These are phyloP conservation scores for Candoia aspera DNA, from an alignment of 2,113 vertebrate genomes.

Conservation along the genomic window DNA sequence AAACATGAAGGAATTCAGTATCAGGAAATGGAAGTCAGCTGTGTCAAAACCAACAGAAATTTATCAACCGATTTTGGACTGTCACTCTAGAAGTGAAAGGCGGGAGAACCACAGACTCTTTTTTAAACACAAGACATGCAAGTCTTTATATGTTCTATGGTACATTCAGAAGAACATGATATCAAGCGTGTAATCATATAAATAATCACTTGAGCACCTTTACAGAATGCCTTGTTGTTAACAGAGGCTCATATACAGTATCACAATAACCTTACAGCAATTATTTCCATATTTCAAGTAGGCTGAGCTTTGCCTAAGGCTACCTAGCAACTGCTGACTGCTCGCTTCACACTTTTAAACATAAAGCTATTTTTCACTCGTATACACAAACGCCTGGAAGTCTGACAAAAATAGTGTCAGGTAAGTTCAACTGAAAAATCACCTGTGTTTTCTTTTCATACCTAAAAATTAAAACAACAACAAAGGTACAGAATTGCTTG, in stretches of 20 bases:
- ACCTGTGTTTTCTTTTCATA: neutral
- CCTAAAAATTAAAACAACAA: neutral
- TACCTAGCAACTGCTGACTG: neutral
- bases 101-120: neutral
- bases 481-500: neutral
- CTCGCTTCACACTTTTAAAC: neutral
- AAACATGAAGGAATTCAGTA: constrained; percentile 4
- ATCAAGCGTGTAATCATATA: neutral
- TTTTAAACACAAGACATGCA: neutral
- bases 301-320: neutral
- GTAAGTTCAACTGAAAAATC: constrained; percentile 2
- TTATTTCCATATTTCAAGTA: neutral
- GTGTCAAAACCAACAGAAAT: neutral
- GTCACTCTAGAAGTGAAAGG: neutral
- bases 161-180: neutral
- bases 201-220: neutral
- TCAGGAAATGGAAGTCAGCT: neutral
- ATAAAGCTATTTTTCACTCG: neutral
- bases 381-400: constrained; percentile 2
- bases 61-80: constrained; percentile 7
- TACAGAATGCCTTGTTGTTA: neutral
- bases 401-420: constrained; percentile 8
- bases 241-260: neutral
- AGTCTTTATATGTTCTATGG: neutral
- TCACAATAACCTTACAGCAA: neutral